Base-by-base conservation (phyloP, 92 coral and sea anemone genomes). In the Micromussa lordhowensis region DNA sequence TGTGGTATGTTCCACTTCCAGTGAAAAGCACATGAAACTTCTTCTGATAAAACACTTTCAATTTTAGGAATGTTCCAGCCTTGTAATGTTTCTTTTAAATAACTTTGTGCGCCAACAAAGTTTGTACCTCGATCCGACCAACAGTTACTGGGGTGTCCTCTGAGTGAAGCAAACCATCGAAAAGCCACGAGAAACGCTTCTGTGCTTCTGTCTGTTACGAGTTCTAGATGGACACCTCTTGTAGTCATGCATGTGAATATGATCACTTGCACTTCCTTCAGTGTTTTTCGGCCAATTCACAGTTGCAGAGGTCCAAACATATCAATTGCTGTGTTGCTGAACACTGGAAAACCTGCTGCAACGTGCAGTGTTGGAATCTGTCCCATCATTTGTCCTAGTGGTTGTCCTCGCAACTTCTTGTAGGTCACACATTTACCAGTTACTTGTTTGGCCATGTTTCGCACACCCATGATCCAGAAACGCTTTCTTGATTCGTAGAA, bases 281-380 rank as follows among this genome's bases (percentile, higher is more conserved):
- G 84, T 24, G 91, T 91, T 63, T 85, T 91, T 21, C 88, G 58
- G 15, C 93, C 40, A 17, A 68, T 13, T 83, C 71, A 70, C n/a
- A 91, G 68, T 10, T 90, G 96, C 35, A 92, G n/a, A 40, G 95
- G 92, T 6, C 97, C 95, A 78, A 94, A 92, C 94, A 94, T 92
- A 78, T 92, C 92, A 44, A 90, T 74, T n/a, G 97, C 93, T 15
- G 93, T 92, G 86, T 90, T 66, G 71, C 90, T 64, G 78, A 92
- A 94, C 19, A 88, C 93, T 24, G 95, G 94, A 15, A 51, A 84
- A 1, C 90, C 85, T 57, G 85, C 74, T 26, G 90, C 91, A 13
- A 82, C 85, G 3, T 94, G 92, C 26, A 92, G 89, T 28, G 30
- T 77, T 19, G 94, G 97, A 24, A 94, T 9, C 64, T 90, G 91